These are phyloP conservation scores for Zaprionus camerounensis DNA, from an alignment of 1,140 invertebrate genomes.

Conservation along the genomic window DNA sequence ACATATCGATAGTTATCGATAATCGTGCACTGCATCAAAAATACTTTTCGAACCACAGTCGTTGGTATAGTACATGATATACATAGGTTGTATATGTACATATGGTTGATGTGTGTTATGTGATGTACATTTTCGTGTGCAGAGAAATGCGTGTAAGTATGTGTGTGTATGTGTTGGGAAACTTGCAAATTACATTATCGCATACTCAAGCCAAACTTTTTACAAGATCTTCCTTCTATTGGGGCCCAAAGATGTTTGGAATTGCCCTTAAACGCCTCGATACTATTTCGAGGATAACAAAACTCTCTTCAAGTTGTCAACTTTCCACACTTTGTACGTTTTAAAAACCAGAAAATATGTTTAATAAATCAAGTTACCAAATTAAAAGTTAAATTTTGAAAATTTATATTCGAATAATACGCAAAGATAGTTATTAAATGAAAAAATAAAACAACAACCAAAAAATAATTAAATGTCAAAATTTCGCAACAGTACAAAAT, in stretches of 20 bases:
- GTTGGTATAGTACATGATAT: slow-evolving; percentile 39
- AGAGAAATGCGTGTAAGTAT: slow-evolving; percentile 23
- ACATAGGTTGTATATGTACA: slow-evolving; percentile 33
- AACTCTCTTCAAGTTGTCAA: slow-evolving; percentile 19
- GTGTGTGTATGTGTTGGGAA: slow-evolving; percentile 37
- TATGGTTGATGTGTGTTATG: slow-evolving; percentile 20
- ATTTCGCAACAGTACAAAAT: slow-evolving; percentile 69
- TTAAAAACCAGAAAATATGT: slow-evolving; percentile 27
- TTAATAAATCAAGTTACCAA: slow-evolving; percentile 30
- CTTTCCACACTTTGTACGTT: slow-evolving; percentile 69
- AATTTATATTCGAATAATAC: not conserved
- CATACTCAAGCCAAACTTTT: slow-evolving; percentile 64
- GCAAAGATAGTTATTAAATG: slow-evolving; percentile 24
- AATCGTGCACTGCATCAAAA: slow-evolving; percentile 59
- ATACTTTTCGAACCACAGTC: slow-evolving; percentile 72
- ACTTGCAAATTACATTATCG: slow-evolving; percentile 77
- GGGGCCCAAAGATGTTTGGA: slow-evolving; percentile 10
- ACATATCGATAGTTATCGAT: slow-evolving; percentile 17
- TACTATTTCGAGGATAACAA: slow-evolving; percentile 24
- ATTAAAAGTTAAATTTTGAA: slow-evolving; percentile 50
- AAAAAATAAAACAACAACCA: slow-evolving; percentile 53
- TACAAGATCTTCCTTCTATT: slow-evolving; percentile 49
- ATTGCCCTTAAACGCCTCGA: slow-evolving; percentile 44
- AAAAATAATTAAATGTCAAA: slow-evolving; percentile 42
- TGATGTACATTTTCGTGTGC: slow-evolving; percentile 31